Conservation (phyloP, 2,113 vertebrate species). For the Rhinoptilus africanus region DNA sequence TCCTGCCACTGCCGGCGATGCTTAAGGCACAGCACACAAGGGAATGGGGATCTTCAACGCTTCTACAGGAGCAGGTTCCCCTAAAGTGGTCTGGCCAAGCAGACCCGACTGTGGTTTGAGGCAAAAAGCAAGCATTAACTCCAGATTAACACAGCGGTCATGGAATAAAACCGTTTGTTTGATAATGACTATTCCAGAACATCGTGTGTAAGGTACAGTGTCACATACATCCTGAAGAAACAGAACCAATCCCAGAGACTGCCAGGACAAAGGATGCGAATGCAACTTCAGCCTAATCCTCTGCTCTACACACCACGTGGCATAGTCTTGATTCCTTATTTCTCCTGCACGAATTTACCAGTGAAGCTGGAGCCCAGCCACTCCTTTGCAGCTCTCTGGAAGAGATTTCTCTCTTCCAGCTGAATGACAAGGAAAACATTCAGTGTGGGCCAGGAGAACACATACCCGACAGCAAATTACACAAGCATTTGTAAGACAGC, state of each 20-base stretch:
- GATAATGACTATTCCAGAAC: neutral
- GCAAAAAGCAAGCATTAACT: neutral
- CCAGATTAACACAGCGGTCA: neutral
- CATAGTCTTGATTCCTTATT: neutral
- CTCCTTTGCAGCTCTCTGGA: neutral
- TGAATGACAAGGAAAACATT: neutral
- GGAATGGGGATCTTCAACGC: neutral
- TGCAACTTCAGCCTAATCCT: neutral
- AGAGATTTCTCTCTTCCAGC: neutral
- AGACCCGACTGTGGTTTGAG: neutral
- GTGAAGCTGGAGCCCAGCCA: neutral
- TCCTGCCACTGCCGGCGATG: neutral
- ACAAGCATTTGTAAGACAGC: conserved; percentile 8
- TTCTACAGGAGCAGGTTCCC: neutral
- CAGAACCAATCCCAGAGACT: neutral
- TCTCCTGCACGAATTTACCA: neutral
- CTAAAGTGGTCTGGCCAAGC: accelerated
- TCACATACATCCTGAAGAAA: accelerated
- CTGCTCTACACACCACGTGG: neutral
- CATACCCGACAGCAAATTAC: neutral
- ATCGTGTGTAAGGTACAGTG: neutral
- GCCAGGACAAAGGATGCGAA: neutral
- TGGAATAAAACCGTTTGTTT: neutral
- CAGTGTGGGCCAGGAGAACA: neutral
- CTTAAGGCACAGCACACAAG: neutral